phyloP scores from a whole-genome alignment of 2,113 vertebrate genomes.

The Mastomys natalensis region DNA sequence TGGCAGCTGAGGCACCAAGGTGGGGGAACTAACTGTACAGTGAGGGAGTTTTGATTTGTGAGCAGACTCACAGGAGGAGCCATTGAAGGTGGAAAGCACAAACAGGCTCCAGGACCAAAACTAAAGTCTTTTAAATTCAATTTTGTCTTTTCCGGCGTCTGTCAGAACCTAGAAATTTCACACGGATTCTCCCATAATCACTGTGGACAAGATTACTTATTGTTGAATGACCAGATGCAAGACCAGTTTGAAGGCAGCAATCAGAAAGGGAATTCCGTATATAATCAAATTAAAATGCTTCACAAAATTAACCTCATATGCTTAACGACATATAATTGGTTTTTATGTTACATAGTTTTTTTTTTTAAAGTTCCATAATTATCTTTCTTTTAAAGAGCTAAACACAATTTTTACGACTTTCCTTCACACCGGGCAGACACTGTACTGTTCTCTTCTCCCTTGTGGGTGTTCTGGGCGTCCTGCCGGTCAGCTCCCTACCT shows the following conservation, averaged over 20 bases:
- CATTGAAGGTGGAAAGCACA: not conserved
- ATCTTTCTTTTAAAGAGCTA: not conserved
- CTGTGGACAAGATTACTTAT: not conserved
- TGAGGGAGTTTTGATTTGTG: not conserved
- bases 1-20: not conserved
- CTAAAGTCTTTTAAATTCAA: not conserved
- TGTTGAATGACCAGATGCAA: not conserved
- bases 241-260: constrained; percentile 24
- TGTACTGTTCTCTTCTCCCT: not conserved
- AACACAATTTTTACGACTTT: constrained; percentile 56
- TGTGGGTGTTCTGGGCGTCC: constrained; percentile 1
- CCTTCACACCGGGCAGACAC: not conserved
- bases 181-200: not conserved
- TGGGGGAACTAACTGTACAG: not conserved
- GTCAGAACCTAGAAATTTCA: constrained; percentile 18
- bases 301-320: constrained; percentile 31
- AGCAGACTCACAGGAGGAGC: not conserved
- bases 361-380: constrained; percentile 13
- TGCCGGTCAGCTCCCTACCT: not conserved
- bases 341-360: constrained; percentile 20
- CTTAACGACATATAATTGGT: constrained; percentile 13
- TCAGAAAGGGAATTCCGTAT: constrained; percentile 40
- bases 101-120: not conserved
- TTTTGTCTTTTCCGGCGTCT: not conserved
- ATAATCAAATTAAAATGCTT: constrained; percentile 60